Conservation (phyloP, 2,113 vertebrate species). For the Nematolebias whitei region DNA sequence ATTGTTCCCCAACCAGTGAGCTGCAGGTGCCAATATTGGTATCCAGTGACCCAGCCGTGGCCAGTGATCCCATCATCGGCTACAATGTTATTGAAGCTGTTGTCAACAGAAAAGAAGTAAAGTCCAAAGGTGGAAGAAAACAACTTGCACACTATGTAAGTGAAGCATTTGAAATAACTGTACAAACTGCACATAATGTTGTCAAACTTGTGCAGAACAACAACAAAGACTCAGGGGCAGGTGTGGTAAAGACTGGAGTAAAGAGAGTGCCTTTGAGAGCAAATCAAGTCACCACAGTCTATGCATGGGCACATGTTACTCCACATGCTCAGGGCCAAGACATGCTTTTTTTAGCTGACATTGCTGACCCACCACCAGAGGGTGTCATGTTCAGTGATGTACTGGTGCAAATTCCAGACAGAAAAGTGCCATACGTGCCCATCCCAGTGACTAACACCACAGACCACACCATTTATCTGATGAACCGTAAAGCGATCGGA, state of each 20-base stretch:
- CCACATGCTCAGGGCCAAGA: neutral
- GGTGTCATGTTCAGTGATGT: neutral
- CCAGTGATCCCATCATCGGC: constrained; percentile 6
- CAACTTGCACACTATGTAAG: constrained; percentile 3
- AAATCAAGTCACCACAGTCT: neutral
- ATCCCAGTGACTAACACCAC: constrained; percentile 7
- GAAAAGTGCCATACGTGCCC: constrained; percentile 1
- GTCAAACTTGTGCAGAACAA: neutral
- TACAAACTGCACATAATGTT: neutral
- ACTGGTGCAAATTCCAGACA: constrained; percentile 1
- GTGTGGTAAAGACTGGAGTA: constrained; percentile 4
- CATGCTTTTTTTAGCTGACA: neutral
- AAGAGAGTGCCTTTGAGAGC: neutral
- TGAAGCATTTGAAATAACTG: constrained; percentile 8
- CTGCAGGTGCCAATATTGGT: constrained; percentile 13
- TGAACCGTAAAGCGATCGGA: neutral
- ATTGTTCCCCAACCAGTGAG: neutral
- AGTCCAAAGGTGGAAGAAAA: constrained; percentile 5
- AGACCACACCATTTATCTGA: neutral
- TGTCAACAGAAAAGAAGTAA: neutral
- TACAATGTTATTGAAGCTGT: constrained; percentile 5
- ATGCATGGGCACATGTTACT: neutral
- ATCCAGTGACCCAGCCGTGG: constrained; percentile 3
- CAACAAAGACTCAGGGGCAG: neutral
- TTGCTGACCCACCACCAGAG: neutral